Percentiles rank a stretch among this genome's conserved stretches.
These are phyloP conservation scores for Glyptemys insculpta DNA, from an alignment of 2,797 vertebrate genomes.

Conservation along the genomic window DNA sequence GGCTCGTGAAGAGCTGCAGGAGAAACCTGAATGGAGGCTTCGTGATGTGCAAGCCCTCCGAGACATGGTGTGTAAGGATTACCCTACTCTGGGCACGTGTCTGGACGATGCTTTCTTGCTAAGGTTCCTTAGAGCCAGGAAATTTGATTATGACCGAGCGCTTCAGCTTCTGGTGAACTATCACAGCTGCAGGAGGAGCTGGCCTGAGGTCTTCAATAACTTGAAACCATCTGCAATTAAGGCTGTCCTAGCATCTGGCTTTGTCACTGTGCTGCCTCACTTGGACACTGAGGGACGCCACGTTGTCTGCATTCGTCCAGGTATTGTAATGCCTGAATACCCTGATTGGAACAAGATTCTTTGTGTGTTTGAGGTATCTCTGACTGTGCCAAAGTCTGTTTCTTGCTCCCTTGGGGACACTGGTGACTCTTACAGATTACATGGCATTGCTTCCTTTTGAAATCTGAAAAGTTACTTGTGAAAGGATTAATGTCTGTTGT, in stretches of 20 bases:
- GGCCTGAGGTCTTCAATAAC: slow-evolving; percentile 96
- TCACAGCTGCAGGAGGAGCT: slow-evolving; percentile 91
- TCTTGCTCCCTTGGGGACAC: neutral
- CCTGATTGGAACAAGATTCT: neutral
- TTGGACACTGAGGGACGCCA: slow-evolving; percentile 92
- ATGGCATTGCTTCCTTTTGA: neutral
- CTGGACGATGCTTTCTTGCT: slow-evolving; percentile 95
- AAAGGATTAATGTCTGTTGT: accelerated
- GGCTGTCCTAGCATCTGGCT: slow-evolving; percentile 93
- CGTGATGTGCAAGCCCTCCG: slow-evolving; percentile 96
- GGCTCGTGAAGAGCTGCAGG: slow-evolving; percentile 96
- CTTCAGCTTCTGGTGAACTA: slow-evolving; percentile 97
- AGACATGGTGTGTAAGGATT: slow-evolving; percentile 97
- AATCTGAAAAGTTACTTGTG: neutral
- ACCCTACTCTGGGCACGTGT: slow-evolving; percentile 90
- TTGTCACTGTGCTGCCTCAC: slow-evolving; percentile 93
- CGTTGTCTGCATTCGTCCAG: slow-evolving; percentile 93
- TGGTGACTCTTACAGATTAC: neutral
- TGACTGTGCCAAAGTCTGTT: neutral
- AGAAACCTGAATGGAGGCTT: slow-evolving; percentile 97
- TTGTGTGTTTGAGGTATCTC: accelerated
- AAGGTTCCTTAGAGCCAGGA: slow-evolving; percentile 96
- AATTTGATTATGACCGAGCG: slow-evolving; percentile 97
- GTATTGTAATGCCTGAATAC: slow-evolving; percentile 75
- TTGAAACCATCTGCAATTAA: slow-evolving; percentile 93